Percentiles rank a stretch among this genome's conserved stretches.
phyloP scores from a whole-genome alignment of 1,140 invertebrate species.

The Heliconius congener region DNA sequence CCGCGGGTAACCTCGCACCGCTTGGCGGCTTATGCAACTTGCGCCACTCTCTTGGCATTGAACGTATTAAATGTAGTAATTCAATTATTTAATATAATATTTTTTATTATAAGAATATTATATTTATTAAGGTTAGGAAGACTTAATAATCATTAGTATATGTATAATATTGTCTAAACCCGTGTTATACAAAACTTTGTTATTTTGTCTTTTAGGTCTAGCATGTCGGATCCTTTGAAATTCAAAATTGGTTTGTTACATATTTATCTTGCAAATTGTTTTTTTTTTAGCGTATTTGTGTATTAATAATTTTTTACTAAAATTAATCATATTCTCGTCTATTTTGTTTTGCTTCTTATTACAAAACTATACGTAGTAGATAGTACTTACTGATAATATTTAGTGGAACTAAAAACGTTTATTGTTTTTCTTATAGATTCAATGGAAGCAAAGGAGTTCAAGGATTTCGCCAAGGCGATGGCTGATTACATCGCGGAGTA shows the following conservation, averaged over 20 bases:
- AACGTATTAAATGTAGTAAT: constrained; percentile 41
- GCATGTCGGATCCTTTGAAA: constrained; percentile 50
- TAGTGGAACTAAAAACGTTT: not conserved
- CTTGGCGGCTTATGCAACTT: constrained; percentile 59
- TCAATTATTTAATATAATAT: constrained; percentile 18
- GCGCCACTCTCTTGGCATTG: constrained; percentile 74
- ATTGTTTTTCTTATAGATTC: constrained; percentile 59
- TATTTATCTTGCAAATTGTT: not conserved
- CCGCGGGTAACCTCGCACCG: constrained; percentile 70
- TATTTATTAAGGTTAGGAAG: constrained; percentile 27
- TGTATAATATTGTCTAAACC: not conserved
- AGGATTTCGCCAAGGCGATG: constrained; percentile 90
- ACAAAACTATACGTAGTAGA: not conserved
- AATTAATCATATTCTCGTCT: not conserved
- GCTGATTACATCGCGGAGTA: constrained; percentile 91
- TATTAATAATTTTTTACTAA: not conserved
- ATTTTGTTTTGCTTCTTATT: constrained; percentile 14
- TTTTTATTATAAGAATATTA: constrained; percentile 13
- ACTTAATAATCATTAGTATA: not conserved
- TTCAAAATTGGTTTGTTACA: constrained; percentile 53
- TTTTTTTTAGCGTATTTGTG: not conserved
- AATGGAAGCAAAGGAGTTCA: constrained; percentile 91
- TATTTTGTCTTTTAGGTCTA: constrained; percentile 36
- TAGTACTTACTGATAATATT: not conserved
- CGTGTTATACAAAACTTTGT: not conserved